These are phyloP conservation scores for Trichopoda pennipes DNA, from an alignment of 2,888 invertebrate species.

Conservation along the genomic window DNA sequence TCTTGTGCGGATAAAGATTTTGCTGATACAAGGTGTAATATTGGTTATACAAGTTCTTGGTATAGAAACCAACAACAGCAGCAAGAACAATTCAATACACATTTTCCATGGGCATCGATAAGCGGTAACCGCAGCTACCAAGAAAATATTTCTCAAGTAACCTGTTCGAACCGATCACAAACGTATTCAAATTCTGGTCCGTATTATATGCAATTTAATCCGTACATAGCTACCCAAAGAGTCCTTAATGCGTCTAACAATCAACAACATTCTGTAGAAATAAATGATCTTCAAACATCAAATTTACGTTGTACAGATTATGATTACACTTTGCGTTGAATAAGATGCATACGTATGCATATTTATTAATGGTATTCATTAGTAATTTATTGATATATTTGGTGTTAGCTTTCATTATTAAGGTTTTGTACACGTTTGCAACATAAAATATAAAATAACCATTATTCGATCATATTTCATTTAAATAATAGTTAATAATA, in stretches of 20 bases:
- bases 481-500: too few species aligned
- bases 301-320: slow-evolving; percentile 68
- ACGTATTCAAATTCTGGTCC: slow-evolving; percentile 71
- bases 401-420: too few species aligned
- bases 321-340: slow-evolving; percentile 69
- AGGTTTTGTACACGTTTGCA: too few species aligned
- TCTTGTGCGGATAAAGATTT: slow-evolving; percentile 62
- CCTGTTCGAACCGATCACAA: slow-evolving; percentile 72
- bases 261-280: slow-evolving; percentile 60
- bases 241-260: slow-evolving; percentile 73
- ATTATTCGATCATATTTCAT: too few species aligned
- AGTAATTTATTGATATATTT: too few species aligned
- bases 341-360: not conserved
- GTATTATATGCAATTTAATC: slow-evolving; percentile 69
- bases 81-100: slow-evolving; percentile 56
- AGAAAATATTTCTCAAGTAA: slow-evolving; percentile 62
- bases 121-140: slow-evolving; percentile 60
- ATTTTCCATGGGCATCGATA: slow-evolving; percentile 52
- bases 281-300: slow-evolving; percentile 62
- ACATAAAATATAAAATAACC: too few species aligned
- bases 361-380: too few species aligned
- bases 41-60: slow-evolving; percentile 73
- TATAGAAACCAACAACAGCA: slow-evolving; percentile 70
- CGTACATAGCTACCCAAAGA: slow-evolving; percentile 70
- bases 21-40: slow-evolving; percentile 66